phyloP scores from a whole-genome alignment of 2,888 invertebrate genomes.

The Ecliptopera silaceata region DNA sequence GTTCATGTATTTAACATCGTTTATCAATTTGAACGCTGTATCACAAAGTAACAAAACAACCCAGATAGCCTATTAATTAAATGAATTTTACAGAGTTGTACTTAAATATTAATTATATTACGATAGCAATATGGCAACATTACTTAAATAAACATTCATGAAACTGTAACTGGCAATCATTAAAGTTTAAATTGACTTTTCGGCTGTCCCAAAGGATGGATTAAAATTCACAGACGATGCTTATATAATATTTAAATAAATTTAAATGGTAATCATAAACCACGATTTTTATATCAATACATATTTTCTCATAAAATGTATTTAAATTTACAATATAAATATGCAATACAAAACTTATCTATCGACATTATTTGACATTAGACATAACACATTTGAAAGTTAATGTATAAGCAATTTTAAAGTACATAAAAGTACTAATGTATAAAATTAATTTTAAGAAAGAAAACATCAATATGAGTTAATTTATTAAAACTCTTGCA shows the following conservation, averaged over 20 bases:
- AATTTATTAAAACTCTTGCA: slow-evolving; percentile 14
- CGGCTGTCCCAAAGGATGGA: slow-evolving; percentile 18
- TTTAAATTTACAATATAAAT: too few species aligned
- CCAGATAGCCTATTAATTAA: too few species aligned
- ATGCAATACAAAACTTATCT: too few species aligned
- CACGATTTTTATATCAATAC: too few species aligned
- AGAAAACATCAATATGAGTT: slow-evolving; percentile 10
- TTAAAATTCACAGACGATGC: slow-evolving; percentile 16
- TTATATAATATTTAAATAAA: slow-evolving; percentile 21
- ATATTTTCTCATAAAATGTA: too few species aligned
- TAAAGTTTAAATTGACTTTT: slow-evolving; percentile 27
- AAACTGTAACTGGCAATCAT: slow-evolving; percentile 26
- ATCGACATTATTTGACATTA: too few species aligned
- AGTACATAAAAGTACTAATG: too few species aligned
- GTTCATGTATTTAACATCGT: too few species aligned
- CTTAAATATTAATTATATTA: slow-evolving; percentile 17
- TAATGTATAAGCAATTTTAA: too few species aligned
- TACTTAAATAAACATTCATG: slow-evolving; percentile 17
- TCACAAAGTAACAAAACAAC: too few species aligned
- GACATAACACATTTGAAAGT: too few species aligned
- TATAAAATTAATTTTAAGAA: not conserved
- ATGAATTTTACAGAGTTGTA: not conserved
- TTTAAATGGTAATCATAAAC: slow-evolving; percentile 9
- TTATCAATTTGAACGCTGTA: too few species aligned
- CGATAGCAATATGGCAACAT: slow-evolving; percentile 2